Conservation (phyloP, 2,888 invertebrate genomes). For the Ganaspis brasiliensis region DNA sequence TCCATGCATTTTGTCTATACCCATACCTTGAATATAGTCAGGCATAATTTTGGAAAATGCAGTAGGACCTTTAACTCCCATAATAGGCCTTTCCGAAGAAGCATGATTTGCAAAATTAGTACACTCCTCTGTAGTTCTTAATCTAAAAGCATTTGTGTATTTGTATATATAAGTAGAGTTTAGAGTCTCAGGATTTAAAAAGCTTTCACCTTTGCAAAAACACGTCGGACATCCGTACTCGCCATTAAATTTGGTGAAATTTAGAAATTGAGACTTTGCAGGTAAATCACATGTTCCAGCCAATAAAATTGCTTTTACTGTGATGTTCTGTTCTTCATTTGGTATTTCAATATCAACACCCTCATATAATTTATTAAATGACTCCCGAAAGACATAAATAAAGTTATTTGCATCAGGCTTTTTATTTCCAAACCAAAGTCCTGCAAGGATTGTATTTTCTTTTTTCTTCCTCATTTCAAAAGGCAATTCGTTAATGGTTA, state of each 20-base stretch:
- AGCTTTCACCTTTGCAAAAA: slow-evolving; percentile 45
- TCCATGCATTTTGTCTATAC: slow-evolving; percentile 53
- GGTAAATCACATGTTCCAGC: too few species aligned
- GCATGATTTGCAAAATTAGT: slow-evolving; percentile 49
- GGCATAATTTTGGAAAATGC: slow-evolving; percentile 53
- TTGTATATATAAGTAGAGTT: slow-evolving; percentile 49
- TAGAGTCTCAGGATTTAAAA: slow-evolving; percentile 34
- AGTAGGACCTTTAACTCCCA: slow-evolving; percentile 51
- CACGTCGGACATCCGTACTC: slow-evolving; percentile 51
- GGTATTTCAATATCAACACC: too few species aligned
- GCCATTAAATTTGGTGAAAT: slow-evolving; percentile 54
- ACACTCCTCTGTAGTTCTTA: slow-evolving; percentile 47
- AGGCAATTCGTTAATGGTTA: slow-evolving; percentile 24
- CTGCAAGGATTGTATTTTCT: slow-evolving; percentile 52
- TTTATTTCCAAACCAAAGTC: slow-evolving; percentile 53
- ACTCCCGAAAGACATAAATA: too few species aligned
- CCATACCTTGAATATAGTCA: slow-evolving; percentile 51
- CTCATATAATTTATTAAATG: too few species aligned
- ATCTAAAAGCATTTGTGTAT: slow-evolving; percentile 37
- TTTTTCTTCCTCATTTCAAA: slow-evolving; percentile 24
- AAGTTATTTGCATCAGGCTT: slow-evolving; percentile 54
- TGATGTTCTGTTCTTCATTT: too few species aligned
- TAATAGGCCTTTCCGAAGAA: slow-evolving; percentile 40
- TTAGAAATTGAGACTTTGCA: slow-evolving; percentile 54
- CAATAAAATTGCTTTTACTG: too few species aligned